Evolutionary conservation across 2,888 invertebrate genomes (phyloP).

Genomic region (Apodemia duryi): DNA sequence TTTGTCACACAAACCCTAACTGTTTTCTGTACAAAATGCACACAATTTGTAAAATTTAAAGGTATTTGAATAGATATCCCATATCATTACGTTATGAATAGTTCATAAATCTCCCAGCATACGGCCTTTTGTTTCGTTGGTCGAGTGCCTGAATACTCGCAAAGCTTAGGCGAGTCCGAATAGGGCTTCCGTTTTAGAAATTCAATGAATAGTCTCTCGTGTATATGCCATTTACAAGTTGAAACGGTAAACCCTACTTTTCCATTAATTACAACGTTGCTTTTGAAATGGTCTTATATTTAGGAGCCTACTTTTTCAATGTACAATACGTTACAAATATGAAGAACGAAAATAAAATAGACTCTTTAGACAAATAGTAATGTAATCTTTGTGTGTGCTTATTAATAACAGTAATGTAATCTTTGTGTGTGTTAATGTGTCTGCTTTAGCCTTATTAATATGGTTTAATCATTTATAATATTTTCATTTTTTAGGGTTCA

Average conservation of each 20-base stretch:
- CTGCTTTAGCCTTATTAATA: no score
- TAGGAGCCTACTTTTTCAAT: neutral
- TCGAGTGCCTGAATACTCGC: conserved; percentile 46
- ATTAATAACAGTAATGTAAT: no score
- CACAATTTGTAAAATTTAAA: conserved; percentile 43
- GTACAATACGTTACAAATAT: neutral
- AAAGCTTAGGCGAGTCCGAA: conserved; percentile 42
- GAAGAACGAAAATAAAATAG: neutral
- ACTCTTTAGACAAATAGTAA: no score
- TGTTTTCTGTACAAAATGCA: neutral
- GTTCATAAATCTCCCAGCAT: conserved; percentile 71
- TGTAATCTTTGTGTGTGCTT: no score
- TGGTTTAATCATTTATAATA: no score
- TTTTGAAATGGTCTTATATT: neutral
- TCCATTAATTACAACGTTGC: conserved; percentile 18
- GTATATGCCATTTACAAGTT: conserved; percentile 23
- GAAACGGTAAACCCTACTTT: conserved; percentile 23
- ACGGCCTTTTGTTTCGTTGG: conserved; percentile 67
- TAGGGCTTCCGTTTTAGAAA: conserved; percentile 30
- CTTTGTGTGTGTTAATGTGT: no score
- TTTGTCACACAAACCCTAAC: neutral
- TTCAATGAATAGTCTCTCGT: conserved; percentile 29
- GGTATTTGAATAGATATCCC: conserved; percentile 68
- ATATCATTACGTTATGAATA: conserved; percentile 71
- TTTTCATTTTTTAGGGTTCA: no score